Conservation (phyloP, 2,113 vertebrate species). For the Thymallus thymallus region DNA sequence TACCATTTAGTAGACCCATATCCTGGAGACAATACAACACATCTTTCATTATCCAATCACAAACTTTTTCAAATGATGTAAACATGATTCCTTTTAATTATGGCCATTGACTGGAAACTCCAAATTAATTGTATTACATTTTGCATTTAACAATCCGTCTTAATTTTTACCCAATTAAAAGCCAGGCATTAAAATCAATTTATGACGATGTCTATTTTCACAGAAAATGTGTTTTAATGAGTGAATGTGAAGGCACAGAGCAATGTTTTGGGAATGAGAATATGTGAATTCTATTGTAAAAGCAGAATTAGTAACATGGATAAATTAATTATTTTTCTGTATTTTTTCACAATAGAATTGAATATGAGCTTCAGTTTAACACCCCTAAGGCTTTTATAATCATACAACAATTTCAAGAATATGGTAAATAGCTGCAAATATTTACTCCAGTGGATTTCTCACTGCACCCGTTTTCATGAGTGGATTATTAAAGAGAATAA, state of each 20-base stretch:
- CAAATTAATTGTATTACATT: constrained; percentile 53
- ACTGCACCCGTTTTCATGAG: not conserved
- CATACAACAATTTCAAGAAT: not conserved
- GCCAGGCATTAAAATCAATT: constrained; percentile 53
- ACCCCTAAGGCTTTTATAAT: not conserved
- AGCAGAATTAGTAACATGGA: constrained; percentile 2
- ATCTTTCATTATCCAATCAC: constrained; percentile 22
- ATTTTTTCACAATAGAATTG: not conserved
- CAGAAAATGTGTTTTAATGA: constrained; percentile 30
- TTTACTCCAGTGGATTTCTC: not conserved
- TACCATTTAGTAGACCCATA: not conserved
- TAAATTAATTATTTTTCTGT: not conserved
- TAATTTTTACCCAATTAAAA: constrained; percentile 55
- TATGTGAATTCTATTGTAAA: constrained; percentile 3
- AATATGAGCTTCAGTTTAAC: constrained; percentile 4
- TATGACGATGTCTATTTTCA: constrained; percentile 43
- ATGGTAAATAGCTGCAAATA: not conserved
- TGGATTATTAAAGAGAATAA: constrained; percentile 4
- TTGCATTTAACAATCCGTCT: constrained; percentile 54
- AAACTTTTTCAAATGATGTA: constrained; percentile 41
- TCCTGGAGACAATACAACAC: constrained; percentile 9
- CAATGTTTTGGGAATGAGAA: constrained; percentile 13
- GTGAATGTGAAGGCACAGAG: constrained; percentile 18
- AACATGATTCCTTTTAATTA: constrained; percentile 48
- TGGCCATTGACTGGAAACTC: constrained; percentile 37